Evolutionary conservation across 2,888 invertebrate genomes (phyloP).

Genomic region (Eupeodes latifasciatus): DNA sequence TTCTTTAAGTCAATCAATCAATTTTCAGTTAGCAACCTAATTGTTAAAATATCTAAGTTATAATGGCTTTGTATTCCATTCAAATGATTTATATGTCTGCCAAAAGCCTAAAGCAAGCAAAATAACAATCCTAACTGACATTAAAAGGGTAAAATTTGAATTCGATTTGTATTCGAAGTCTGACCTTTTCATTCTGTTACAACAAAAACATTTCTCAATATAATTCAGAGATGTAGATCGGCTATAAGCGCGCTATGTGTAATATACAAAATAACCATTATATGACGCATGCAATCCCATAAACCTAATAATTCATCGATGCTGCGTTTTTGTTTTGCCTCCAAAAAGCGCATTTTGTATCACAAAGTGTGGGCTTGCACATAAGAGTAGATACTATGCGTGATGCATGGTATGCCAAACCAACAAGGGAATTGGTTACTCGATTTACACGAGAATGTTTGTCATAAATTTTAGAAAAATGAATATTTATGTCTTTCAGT

Average conservation of each 20-base stretch:
- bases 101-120: too few species aligned
- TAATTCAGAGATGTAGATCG: background rate
- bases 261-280: background rate
- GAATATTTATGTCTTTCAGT: slow-evolving; percentile 66
- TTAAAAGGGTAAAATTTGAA: background rate
- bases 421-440: slow-evolving; percentile 42
- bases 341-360: slow-evolving; percentile 9
- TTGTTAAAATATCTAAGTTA: too few species aligned
- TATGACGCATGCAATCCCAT: slow-evolving; percentile 36
- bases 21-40: too few species aligned
- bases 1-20: too few species aligned
- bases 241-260: background rate
- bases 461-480: slow-evolving; percentile 67
- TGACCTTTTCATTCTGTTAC: background rate
- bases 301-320: slow-evolving; percentile 7
- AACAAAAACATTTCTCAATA: slow-evolving; percentile 1
- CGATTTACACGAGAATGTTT: slow-evolving; percentile 35
- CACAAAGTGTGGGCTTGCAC: slow-evolving; percentile 36
- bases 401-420: slow-evolving; percentile 38
- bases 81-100: background rate
- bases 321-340: slow-evolving; percentile 8
- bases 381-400: background rate
- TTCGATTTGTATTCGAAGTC: background rate
- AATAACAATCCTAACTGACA: background rate
- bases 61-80: background rate